Conservation (phyloP, 2,888 invertebrate genomes). For the Heteromurus nitidus region DNA sequence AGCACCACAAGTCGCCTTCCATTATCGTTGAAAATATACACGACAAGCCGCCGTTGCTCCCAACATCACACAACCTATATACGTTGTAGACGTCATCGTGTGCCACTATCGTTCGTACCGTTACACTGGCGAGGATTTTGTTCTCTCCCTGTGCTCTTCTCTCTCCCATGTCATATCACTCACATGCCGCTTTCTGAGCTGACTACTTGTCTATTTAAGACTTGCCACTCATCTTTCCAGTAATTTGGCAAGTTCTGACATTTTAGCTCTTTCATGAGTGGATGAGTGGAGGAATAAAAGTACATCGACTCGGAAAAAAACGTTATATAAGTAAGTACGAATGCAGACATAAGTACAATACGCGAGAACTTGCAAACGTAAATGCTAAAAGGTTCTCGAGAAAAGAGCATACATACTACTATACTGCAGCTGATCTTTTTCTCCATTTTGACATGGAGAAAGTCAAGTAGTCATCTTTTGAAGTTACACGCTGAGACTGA, state of each 20-base stretch:
- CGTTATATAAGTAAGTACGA: no score
- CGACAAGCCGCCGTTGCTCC: neutral
- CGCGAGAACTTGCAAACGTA: neutral
- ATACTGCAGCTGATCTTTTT: conserved; percentile 52
- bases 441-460: conserved; percentile 60
- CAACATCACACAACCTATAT: no score
- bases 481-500: conserved; percentile 53
- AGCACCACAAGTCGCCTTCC: conserved; percentile 53
- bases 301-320: no score
- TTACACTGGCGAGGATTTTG: no score
- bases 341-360: conserved; percentile 20
- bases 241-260: conserved; percentile 64
- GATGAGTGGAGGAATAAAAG: conserved; percentile 37
- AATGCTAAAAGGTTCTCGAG: neutral
- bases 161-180: neutral
- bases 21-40: neutral
- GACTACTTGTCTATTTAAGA: conserved; percentile 60
- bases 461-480: conserved; percentile 61
- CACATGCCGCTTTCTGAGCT: conserved; percentile 9
- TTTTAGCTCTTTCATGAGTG: conserved; percentile 61
- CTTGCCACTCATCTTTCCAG: conserved; percentile 66
- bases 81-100: no score
- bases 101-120: no score
- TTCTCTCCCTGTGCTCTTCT: neutral
- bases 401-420: conserved; percentile 21